Conservation (phyloP, 2,888 invertebrate species). For the Heliconius sara region DNA sequence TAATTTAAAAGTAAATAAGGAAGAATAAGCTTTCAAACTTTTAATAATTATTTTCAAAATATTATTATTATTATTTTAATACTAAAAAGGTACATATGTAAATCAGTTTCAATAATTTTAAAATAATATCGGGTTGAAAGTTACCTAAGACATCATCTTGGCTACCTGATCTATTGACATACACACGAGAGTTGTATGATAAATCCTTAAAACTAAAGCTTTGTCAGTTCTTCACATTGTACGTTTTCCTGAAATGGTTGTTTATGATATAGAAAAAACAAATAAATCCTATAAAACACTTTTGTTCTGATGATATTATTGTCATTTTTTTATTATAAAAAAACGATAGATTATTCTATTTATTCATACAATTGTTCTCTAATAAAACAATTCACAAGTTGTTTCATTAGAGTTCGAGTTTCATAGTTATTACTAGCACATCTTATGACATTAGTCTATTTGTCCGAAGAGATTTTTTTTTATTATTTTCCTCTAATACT, state of each 20-base stretch:
- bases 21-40: neutral
- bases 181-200: slow-evolving; percentile 24
- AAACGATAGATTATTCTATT: too few species aligned
- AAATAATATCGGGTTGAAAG: neutral
- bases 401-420: too few species aligned
- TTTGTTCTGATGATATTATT: too few species aligned
- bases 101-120: neutral
- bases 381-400: too few species aligned
- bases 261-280: neutral
- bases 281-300: neutral
- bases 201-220: slow-evolving; percentile 17
- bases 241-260: neutral
- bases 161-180: slow-evolving; percentile 22
- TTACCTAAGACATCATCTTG: slow-evolving; percentile 21
- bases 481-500: too few species aligned
- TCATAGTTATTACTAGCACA: too few species aligned
- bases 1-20: neutral
- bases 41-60: neutral
- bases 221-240: slow-evolving; percentile 13
- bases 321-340: too few species aligned
- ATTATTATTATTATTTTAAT: too few species aligned
- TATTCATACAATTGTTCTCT: too few species aligned
- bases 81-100: too few species aligned
- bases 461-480: too few species aligned
- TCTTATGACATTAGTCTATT: too few species aligned